These are phyloP conservation scores for Odontophorus gujanensis DNA, from an alignment of 2,113 vertebrate species.

Conservation along the genomic window DNA sequence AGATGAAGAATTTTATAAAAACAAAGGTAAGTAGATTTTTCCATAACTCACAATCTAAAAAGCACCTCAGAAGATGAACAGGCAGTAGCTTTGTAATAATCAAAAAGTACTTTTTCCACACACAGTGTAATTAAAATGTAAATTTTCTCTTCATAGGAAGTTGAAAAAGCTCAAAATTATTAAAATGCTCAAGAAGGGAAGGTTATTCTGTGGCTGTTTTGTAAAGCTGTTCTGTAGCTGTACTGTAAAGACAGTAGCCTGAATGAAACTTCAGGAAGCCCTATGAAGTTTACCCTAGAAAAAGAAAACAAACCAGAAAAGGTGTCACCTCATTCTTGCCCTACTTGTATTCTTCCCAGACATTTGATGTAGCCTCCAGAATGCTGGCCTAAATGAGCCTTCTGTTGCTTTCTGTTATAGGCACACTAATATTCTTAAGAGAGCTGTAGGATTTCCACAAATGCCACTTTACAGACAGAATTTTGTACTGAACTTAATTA, in stretches of 20 bases:
- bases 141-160: background rate
- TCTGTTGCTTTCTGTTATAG: background rate
- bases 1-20: accelerated
- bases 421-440: background rate
- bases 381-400: background rate
- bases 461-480: background rate
- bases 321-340: background rate
- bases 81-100: background rate
- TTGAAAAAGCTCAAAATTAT: background rate
- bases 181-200: background rate
- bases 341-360: background rate
- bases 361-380: background rate
- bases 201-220: background rate
- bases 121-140: background rate
- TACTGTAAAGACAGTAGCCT: background rate
- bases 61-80: background rate
- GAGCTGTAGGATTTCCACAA: background rate
- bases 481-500: background rate
- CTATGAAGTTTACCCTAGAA: background rate
- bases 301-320: background rate
- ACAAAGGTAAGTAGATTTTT: background rate
- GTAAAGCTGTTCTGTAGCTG: background rate
- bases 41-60: background rate
- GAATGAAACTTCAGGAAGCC: background rate
- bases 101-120: background rate